Percentiles rank a stretch among this genome's conserved stretches.
Conservation (phyloP, 2,113 vertebrate species). For the Himantopus leucocephalus region DNA sequence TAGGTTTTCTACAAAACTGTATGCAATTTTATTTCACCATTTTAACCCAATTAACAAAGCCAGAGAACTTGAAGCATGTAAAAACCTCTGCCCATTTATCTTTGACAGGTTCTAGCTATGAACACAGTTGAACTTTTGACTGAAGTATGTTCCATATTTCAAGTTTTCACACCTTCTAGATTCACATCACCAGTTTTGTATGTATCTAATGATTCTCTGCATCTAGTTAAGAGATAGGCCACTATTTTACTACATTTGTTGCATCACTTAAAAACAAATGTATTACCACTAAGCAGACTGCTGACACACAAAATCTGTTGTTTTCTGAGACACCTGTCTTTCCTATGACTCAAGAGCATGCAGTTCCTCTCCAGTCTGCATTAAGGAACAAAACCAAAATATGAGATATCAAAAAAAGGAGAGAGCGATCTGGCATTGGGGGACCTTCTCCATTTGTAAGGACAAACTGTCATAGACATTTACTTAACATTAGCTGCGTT, state of each 20-base stretch:
- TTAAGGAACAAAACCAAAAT: not conserved
- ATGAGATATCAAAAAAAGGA: not conserved
- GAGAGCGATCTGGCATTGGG: not conserved
- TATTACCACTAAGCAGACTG: not conserved
- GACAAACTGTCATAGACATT: not conserved
- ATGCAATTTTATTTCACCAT: not conserved
- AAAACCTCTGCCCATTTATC: not conserved
- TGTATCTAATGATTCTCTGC: not conserved
- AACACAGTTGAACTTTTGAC: not conserved
- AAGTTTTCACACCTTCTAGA: not conserved
- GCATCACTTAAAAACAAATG: not conserved
- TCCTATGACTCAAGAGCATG: not conserved
- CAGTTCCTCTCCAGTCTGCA: not conserved
- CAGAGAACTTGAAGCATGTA: not conserved
- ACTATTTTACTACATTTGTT: not conserved
- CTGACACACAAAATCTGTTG: not conserved
- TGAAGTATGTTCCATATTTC: not conserved
- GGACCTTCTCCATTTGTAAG: not conserved
- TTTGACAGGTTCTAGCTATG: not conserved
- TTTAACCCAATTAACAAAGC: not conserved
- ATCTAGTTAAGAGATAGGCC: not conserved
- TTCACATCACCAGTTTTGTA: not conserved
- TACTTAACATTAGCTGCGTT: not conserved
- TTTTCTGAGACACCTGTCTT: not conserved
- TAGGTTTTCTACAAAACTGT: not conserved